These are phyloP conservation scores for Dynastes grantii DNA, from an alignment of 2,888 invertebrate species.

Conservation along the genomic window DNA sequence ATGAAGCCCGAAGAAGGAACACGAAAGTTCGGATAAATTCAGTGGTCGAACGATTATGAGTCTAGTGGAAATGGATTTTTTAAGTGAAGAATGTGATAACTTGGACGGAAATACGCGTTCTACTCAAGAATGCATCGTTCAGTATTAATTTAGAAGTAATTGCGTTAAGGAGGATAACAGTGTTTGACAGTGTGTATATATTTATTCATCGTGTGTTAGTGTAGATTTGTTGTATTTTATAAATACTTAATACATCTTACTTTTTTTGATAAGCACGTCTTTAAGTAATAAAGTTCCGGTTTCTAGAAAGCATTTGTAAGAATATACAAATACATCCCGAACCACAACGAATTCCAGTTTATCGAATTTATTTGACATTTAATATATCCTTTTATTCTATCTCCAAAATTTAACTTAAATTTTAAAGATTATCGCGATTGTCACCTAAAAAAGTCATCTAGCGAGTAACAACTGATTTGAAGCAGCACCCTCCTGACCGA, in stretches of 20 bases:
- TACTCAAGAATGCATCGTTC: background rate
- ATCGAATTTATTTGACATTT: no score
- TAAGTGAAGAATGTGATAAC: slow-evolving; percentile 16
- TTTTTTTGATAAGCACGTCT: slow-evolving; percentile 1
- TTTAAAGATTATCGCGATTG: no score
- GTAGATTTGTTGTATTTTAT: slow-evolving; percentile 16
- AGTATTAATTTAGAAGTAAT: slow-evolving; percentile 23
- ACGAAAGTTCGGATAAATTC: slow-evolving; percentile 32
- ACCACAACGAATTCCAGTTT: no score
- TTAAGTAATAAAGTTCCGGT: no score
- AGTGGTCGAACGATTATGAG: slow-evolving; percentile 12
- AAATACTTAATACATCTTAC: slow-evolving; percentile 10
- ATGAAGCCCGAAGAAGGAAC: background rate
- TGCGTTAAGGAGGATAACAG: background rate
- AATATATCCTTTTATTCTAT: no score
- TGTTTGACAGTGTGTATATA: slow-evolving; percentile 13
- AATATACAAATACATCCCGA: no score
- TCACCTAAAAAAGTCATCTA: no score
- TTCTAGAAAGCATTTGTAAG: no score
- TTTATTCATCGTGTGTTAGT: slow-evolving; percentile 37
- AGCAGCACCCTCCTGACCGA: no score
- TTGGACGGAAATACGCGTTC: background rate
- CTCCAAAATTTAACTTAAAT: no score
- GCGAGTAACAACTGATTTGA: no score
- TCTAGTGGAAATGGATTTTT: background rate